Percentiles rank a stretch among this genome's conserved stretches.
Evolutionary conservation across 2,113 vertebrate genomes (phyloP).

Genomic region (Emydocephalus ijimae): DNA sequence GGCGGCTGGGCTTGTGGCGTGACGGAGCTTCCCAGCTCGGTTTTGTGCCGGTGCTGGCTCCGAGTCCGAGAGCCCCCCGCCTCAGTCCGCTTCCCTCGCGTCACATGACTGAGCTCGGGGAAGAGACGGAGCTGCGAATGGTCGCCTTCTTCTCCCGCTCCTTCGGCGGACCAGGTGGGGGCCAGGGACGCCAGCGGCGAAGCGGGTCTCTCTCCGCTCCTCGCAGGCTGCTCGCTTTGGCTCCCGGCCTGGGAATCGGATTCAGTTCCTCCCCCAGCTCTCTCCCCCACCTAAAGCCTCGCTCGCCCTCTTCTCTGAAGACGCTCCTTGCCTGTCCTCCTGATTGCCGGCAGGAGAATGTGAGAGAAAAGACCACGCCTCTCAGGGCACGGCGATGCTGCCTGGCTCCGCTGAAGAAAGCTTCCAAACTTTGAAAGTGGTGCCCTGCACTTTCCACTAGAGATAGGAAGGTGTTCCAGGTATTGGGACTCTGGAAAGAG

Average conservation of each 20-base stretch:
- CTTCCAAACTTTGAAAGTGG: neutral
- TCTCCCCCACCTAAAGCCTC: neutral
- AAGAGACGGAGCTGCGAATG: constrained; percentile 40
- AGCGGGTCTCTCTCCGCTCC: neutral
- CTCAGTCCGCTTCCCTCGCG: constrained; percentile 70
- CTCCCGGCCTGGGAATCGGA: neutral
- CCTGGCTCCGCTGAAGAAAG: neutral
- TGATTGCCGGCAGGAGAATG: no score
- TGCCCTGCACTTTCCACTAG: neutral
- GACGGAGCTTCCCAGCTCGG: constrained; percentile 54
- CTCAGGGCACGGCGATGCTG: neutral
- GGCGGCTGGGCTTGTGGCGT: constrained; percentile 30
- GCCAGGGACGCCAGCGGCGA: neutral
- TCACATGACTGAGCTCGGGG: constrained; percentile 83
- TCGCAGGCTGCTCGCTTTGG: neutral
- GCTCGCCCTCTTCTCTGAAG: neutral
- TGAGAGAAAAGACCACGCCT: neutral
- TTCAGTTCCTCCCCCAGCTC: neutral
- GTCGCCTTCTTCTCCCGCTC: neutral
- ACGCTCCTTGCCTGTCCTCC: neutral
- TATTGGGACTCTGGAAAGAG: neutral
- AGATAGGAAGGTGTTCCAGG: neutral
- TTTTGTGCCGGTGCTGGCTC: constrained; percentile 80
- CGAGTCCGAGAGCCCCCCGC: constrained; percentile 70
- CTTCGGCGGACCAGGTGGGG: constrained; percentile 34